Percentiles rank a stretch among this genome's conserved stretches.
Conservation (phyloP, 2,797 vertebrate species). For the Tiaroga cobitis region DNA sequence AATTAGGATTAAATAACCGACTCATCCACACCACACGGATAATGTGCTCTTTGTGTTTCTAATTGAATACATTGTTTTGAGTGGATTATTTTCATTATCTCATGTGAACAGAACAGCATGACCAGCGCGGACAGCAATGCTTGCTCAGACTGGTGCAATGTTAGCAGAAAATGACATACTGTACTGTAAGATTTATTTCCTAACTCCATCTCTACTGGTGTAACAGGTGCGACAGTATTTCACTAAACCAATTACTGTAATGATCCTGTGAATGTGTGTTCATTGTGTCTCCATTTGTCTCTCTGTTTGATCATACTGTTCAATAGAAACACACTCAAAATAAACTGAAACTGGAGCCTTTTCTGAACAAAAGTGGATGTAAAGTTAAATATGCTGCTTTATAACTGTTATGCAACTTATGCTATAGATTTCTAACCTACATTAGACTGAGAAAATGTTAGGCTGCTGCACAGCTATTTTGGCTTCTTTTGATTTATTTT, state of each 20-base stretch:
- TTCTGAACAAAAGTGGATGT: neutral
- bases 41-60: constrained; percentile 19
- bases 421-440: neutral
- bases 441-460: neutral
- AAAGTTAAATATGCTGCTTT: neutral
- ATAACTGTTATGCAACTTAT: neutral
- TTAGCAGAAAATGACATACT: constrained; percentile 12
- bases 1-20: constrained; percentile 22
- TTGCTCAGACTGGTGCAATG: constrained; percentile 15
- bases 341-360: neutral
- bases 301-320: too few relatives aligned
- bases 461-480: neutral
- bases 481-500: neutral
- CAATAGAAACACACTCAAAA: neutral
- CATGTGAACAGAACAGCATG: neutral
- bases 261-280: neutral
- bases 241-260: neutral
- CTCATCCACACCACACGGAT: neutral
- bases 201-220: neutral
- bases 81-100: constrained; percentile 1
- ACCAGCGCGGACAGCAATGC: neutral
- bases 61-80: constrained; percentile 8
- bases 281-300: neutral
- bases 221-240: neutral
- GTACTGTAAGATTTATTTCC: neutral